Evolutionary conservation across 2,797 vertebrate genomes (phyloP).

Genomic region (Hozukius guyotensis): DNA sequence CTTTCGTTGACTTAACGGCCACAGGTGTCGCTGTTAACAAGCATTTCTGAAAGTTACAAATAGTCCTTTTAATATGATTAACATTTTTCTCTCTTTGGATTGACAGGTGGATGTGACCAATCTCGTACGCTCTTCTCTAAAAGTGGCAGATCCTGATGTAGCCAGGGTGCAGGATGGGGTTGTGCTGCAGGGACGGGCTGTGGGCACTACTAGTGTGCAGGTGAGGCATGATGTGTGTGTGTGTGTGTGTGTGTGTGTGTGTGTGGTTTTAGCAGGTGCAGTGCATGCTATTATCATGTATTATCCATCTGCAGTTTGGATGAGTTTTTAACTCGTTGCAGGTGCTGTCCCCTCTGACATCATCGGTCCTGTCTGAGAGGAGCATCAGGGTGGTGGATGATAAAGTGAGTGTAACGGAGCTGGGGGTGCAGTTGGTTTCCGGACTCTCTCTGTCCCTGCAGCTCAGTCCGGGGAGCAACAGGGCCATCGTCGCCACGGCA

Average conservation of each 20-base stretch:
- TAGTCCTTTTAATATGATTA: neutral
- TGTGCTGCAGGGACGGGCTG: conserved; percentile 88
- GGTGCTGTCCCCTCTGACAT: conserved; percentile 91
- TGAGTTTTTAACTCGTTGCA: conserved; percentile 59
- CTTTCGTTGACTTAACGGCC: too few species aligned
- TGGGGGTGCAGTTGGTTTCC: conserved; percentile 90
- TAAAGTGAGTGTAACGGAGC: conserved; percentile 91
- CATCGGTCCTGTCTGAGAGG: conserved; percentile 88
- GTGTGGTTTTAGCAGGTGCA: neutral
- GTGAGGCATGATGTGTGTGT: conserved; percentile 66
- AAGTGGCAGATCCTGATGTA: conserved; percentile 87
- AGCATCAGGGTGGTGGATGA: conserved; percentile 90
- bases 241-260: neutral
- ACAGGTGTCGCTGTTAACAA: too few species aligned
- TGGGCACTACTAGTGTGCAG: conserved; percentile 91
- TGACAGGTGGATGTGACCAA: conserved; percentile 92
- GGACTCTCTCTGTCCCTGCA: conserved; percentile 90
- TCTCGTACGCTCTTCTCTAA: conserved; percentile 87
- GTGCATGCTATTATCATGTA: neutral
- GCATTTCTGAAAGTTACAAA: too few species aligned
- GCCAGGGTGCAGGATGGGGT: conserved; percentile 84
- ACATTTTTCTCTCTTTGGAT: conserved; percentile 57
- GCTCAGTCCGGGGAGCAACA: conserved; percentile 88
- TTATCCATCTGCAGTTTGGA: neutral
- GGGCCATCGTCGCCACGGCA: conserved; percentile 88